Evolutionary conservation across 35 echinoderm and acorn worm species (phyloP).

Genomic region (Hemicentrotus pulcherrimus): DNA sequence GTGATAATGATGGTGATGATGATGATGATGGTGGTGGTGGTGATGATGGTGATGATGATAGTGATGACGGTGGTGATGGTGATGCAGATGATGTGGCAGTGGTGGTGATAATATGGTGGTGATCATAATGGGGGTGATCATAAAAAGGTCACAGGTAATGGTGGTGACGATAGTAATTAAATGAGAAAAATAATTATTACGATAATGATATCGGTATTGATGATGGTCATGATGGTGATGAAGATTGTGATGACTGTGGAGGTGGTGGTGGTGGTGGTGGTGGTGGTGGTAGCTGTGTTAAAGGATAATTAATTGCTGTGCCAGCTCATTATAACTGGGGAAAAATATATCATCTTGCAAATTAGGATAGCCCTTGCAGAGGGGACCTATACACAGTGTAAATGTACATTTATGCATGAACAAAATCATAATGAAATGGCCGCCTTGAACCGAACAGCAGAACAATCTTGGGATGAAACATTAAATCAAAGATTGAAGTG

Average conservation of each 20-base stretch:
- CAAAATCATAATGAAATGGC: too few relatives aligned
- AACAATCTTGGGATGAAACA: too few relatives aligned
- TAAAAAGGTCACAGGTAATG: not conserved
- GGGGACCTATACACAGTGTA: too few relatives aligned
- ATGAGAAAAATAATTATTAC: not conserved
- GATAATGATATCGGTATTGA: not conserved
- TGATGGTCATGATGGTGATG: not conserved
- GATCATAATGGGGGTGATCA: not conserved
- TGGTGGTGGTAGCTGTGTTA: not conserved
- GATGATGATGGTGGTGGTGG: not conserved
- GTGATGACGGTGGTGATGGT: not conserved
- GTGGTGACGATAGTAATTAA: not conserved
- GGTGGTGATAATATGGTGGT: not conserved
- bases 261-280: not conserved
- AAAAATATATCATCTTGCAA: too few relatives aligned
- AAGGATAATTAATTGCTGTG: not conserved
- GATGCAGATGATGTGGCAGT: not conserved
- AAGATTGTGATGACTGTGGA: not conserved
- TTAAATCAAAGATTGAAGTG: too few relatives aligned
- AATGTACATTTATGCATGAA: too few relatives aligned
- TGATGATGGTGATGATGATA: not conserved
- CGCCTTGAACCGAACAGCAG: too few relatives aligned
- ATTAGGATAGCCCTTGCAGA: too few relatives aligned
- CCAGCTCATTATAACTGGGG: too few relatives aligned
- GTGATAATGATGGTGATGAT: not conserved